phyloP scores from a whole-genome alignment of 2,113 vertebrate genomes.

The Fulmarus glacialis region DNA sequence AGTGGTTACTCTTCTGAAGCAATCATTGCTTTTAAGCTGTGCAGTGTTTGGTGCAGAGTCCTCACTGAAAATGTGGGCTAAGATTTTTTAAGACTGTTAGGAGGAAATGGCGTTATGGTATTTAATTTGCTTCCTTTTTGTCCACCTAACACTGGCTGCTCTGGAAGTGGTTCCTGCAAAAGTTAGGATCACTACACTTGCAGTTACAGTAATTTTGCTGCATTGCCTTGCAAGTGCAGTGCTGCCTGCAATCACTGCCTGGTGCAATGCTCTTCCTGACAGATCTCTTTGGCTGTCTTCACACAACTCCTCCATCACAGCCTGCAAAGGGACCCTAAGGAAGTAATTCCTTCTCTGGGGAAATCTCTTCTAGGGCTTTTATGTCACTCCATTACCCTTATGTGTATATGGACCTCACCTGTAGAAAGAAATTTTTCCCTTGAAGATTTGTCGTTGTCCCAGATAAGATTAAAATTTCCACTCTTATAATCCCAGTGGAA shows the following conservation, averaged over 20 bases:
- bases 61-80: not conserved
- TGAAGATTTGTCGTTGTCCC: not conserved
- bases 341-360: not conserved
- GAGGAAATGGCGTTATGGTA: not conserved
- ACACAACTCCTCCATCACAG: not conserved
- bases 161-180: not conserved
- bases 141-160: not conserved
- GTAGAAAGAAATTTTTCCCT: not conserved
- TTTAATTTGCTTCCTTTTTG: not conserved
- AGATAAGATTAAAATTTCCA: not conserved
- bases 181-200: not conserved
- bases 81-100: not conserved
- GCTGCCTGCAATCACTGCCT: not conserved
- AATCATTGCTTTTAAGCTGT: not conserved
- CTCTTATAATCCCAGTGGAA: not conserved
- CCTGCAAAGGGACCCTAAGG: not conserved
- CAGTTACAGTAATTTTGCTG: not conserved
- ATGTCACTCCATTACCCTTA: not conserved
- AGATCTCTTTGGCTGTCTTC: not conserved
- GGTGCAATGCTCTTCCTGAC: not conserved
- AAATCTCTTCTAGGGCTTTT: not conserved
- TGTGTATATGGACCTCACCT: not conserved
- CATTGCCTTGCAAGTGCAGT: not conserved
- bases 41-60: not conserved
- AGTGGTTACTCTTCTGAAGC: not conserved